Conservation (phyloP, 2,888 invertebrate species). For the Zele albiditarsus region DNA sequence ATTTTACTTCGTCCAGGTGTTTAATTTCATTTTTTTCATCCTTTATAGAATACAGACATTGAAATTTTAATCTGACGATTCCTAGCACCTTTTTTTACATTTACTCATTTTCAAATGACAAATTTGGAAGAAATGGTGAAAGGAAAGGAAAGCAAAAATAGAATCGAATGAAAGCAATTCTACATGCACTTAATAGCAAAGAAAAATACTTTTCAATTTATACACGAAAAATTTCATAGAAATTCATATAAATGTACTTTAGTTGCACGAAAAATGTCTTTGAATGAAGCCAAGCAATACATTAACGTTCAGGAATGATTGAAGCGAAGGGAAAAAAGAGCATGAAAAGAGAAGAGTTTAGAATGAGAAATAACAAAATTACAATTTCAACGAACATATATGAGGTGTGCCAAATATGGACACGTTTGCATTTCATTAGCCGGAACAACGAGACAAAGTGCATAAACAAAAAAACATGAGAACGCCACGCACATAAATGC, state of each 20-base stretch:
- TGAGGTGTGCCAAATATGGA: constrained; percentile 34
- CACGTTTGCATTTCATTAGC: constrained; percentile 54
- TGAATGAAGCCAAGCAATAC: neutral
- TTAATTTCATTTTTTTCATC: too few relatives aligned
- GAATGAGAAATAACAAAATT: constrained; percentile 42
- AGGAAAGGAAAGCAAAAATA: too few relatives aligned
- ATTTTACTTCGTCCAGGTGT: neutral
- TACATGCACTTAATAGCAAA: too few relatives aligned
- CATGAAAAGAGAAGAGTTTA: neutral
- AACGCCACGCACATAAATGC: neutral
- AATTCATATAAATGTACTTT: neutral
- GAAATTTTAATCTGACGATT: too few relatives aligned
- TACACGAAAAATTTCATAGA: too few relatives aligned
- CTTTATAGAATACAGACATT: too few relatives aligned
- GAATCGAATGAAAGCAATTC: neutral
- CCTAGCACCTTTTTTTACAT: too few relatives aligned
- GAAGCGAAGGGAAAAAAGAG: neutral
- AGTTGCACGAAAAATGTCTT: neutral
- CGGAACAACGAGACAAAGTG: constrained; percentile 38
- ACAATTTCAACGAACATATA: constrained; percentile 54
- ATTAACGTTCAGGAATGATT: neutral
- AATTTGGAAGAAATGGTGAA: too few relatives aligned
- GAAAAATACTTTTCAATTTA: too few relatives aligned
- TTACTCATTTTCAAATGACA: too few relatives aligned
- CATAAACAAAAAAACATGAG: constrained; percentile 2